These are phyloP conservation scores for Hydrocynus forskahlii DNA, from an alignment of 2,797 vertebrate genomes.

Conservation along the genomic window DNA sequence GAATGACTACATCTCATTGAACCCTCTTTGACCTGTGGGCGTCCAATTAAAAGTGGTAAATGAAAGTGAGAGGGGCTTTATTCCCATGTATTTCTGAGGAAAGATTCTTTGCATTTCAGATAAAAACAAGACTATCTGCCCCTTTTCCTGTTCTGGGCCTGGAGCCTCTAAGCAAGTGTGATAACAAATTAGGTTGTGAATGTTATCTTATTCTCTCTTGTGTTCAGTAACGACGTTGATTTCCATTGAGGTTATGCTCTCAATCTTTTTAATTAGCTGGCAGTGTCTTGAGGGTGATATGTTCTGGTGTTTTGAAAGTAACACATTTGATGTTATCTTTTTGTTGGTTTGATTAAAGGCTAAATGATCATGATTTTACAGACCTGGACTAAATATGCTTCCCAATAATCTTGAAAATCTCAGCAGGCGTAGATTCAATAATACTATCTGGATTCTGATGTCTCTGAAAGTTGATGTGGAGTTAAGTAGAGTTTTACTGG, in stretches of 20 bases:
- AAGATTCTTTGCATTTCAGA: background rate
- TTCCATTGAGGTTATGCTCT: constrained; percentile 34
- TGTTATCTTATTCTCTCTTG: constrained; percentile 36
- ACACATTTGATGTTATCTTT: constrained; percentile 23
- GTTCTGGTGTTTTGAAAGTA: background rate
- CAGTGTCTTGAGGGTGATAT: constrained; percentile 28
- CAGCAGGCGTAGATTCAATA: background rate
- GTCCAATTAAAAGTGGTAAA: constrained; percentile 42
- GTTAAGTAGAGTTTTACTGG: background rate
- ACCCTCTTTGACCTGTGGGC: background rate
- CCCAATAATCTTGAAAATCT: background rate
- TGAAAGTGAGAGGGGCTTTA: too few relatives aligned
- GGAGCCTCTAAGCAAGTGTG: constrained; percentile 3
- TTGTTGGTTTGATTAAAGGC: constrained; percentile 34
- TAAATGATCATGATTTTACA: constrained; percentile 17
- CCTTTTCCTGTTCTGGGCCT: constrained; percentile 17
- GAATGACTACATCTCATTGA: constrained; percentile 11
- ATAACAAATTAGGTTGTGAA: constrained; percentile 26
- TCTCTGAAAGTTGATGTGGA: background rate
- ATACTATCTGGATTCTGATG: constrained; percentile 6
- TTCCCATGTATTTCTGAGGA: too few relatives aligned
- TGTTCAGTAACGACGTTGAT: constrained; percentile 31
- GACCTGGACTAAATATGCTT: background rate
- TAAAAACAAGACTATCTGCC: constrained; percentile 18
- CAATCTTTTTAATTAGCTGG: constrained; percentile 45